A percentile compares a stretch with the other conserved stretches of the same genome.
Evolutionary conservation across 2,888 invertebrate genomes (phyloP).

Genomic region (Druceiella hillmani): DNA sequence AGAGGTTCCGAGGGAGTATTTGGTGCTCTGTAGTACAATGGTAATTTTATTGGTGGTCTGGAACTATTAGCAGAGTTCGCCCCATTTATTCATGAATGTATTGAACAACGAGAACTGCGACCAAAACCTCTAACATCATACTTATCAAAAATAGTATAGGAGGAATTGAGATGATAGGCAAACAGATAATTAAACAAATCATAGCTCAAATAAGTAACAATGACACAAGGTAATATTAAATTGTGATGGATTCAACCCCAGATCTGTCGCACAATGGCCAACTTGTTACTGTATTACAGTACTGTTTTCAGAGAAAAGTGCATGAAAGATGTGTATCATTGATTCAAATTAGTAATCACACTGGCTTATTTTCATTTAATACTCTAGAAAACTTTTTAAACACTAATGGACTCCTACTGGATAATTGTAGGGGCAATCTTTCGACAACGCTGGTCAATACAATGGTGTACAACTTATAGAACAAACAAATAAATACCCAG

Average conservation of each 20-base stretch:
- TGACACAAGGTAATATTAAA: conserved; percentile 2
- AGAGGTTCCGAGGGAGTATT: too few species aligned
- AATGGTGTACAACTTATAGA: conserved; percentile 14
- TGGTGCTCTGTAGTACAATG: too few species aligned
- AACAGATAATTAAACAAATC: background rate
- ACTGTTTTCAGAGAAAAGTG: background rate
- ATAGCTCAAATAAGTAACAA: conserved; percentile 4
- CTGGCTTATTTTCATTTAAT: conserved; percentile 11
- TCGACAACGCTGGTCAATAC: conserved; percentile 22
- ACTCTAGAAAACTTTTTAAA: conserved; percentile 18
- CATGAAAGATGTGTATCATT: conserved; percentile 6
- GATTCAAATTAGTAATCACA: conserved; percentile 13
- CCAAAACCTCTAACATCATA: too few species aligned
- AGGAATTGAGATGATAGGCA: background rate
- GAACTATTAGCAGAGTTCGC: too few species aligned
- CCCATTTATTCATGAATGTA: too few species aligned
- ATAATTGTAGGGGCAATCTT: conserved; percentile 17
- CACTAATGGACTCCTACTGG: conserved; percentile 17
- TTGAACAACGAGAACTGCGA: too few species aligned
- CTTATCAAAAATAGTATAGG: background rate
- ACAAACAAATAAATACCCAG: conserved; percentile 13
- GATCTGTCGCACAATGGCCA: conserved; percentile 9
- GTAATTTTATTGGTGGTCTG: too few species aligned
- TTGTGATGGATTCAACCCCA: conserved; percentile 3
- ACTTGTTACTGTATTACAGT: conserved; percentile 6